Conservation (phyloP, 2,888 invertebrate species). For the Mactromeris polynyma region DNA sequence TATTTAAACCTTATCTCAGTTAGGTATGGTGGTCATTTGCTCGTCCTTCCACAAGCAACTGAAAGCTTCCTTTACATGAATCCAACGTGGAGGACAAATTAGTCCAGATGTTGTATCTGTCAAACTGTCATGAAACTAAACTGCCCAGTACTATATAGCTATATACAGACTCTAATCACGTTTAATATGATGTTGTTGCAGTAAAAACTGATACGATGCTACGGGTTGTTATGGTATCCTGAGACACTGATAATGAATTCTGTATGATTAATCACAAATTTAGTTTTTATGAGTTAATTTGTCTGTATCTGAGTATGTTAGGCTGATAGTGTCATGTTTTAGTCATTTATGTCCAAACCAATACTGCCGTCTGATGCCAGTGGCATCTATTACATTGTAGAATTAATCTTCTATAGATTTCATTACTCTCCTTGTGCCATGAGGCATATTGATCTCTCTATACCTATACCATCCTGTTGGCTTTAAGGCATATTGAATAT, state of each 20-base stretch:
- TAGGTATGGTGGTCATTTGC: too few relatives aligned
- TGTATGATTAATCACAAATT: neutral
- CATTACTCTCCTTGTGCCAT: neutral
- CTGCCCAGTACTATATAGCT: too few relatives aligned
- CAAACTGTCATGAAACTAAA: too few relatives aligned
- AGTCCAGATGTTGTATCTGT: too few relatives aligned
- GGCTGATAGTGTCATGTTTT: neutral
- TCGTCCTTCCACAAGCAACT: too few relatives aligned
- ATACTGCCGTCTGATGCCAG: neutral
- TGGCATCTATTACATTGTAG: conserved; percentile 22
- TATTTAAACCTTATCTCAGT: too few relatives aligned
- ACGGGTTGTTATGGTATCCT: neutral
- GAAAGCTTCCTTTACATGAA: too few relatives aligned
- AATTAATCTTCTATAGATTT: conserved; percentile 31
- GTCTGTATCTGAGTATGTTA: neutral
- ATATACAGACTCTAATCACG: too few relatives aligned
- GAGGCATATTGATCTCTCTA: neutral
- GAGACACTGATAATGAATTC: neutral
- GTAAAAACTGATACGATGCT: too few relatives aligned
- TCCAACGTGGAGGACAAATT: too few relatives aligned
- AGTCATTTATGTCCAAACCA: neutral
- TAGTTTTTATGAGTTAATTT: conserved; percentile 3
- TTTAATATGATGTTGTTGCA: too few relatives aligned
- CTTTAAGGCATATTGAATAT: conserved; percentile 19
- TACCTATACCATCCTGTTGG: neutral